Evolutionary conservation across 2,888 invertebrate genomes (phyloP).

Genomic region (Coecobrya sp.): DNA sequence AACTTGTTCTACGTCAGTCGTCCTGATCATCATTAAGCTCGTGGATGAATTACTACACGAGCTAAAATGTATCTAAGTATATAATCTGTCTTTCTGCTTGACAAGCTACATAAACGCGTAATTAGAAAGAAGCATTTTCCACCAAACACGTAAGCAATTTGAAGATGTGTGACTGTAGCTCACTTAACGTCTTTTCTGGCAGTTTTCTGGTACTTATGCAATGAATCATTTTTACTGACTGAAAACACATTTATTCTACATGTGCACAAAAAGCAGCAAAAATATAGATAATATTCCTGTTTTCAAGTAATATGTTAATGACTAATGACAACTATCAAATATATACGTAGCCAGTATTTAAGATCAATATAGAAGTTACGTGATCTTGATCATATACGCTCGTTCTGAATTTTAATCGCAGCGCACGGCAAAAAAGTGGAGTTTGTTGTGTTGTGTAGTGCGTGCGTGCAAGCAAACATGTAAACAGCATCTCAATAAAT

Average conservation of each 20-base stretch:
- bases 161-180: neutral
- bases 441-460: no score
- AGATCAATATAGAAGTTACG: constrained; percentile 70
- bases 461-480: no score
- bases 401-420: no score
- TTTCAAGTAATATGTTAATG: constrained; percentile 29
- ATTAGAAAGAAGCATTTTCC: constrained; percentile 72
- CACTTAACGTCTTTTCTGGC: constrained; percentile 22
- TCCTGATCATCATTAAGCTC: constrained; percentile 52
- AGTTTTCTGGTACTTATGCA: constrained; percentile 16
- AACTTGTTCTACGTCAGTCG: constrained; percentile 2
- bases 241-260: neutral
- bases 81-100: constrained; percentile 73
- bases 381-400: constrained; percentile 67
- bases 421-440: no score
- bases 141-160: neutral
- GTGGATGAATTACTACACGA: constrained; percentile 76
- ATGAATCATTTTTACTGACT: neutral
- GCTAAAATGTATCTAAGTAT: constrained; percentile 19
- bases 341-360: neutral
- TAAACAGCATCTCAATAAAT: no score
- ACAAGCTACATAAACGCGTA: constrained; percentile 77
- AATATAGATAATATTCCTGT: constrained; percentile 36
- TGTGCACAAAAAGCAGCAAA: neutral
- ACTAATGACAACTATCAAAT: neutral